Conservation (phyloP, 2,888 invertebrate genomes). For the Conomelus anceps region DNA sequence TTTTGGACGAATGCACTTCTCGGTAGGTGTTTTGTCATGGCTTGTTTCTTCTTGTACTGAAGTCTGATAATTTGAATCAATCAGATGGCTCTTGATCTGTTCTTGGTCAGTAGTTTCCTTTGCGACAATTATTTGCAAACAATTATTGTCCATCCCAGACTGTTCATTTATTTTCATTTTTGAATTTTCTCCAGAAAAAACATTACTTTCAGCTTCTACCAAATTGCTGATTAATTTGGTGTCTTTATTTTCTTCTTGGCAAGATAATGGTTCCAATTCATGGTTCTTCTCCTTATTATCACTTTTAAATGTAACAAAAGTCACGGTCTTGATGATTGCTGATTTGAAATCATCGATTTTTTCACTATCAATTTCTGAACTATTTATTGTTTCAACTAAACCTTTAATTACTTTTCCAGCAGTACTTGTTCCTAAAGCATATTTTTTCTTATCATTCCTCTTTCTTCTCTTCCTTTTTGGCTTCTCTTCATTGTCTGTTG, state of each 20-base stretch:
- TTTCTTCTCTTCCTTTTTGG: neutral
- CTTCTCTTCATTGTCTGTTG: neutral
- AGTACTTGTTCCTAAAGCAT: neutral
- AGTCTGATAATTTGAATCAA: no score
- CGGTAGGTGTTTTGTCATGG: no score
- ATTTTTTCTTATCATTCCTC: neutral
- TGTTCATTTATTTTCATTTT: neutral
- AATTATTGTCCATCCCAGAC: neutral
- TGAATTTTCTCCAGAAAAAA: neutral
- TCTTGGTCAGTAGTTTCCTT: no score
- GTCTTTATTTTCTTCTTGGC: neutral
- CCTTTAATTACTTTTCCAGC: neutral
- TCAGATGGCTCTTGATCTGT: no score
- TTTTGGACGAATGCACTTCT: no score
- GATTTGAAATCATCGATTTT: neutral
- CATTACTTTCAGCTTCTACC: no score
- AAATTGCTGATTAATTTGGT: neutral
- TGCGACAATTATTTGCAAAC: neutral
- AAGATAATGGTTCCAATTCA: no score
- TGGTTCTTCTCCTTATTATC: neutral
- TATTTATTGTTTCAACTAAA: neutral
- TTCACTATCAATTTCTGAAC: neutral
- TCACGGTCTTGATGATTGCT: no score
- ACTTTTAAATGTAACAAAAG: neutral
- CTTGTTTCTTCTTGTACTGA: no score